Conservation (phyloP, 92 coral and sea anemone species). For the Phymanthus crucifer region DNA sequence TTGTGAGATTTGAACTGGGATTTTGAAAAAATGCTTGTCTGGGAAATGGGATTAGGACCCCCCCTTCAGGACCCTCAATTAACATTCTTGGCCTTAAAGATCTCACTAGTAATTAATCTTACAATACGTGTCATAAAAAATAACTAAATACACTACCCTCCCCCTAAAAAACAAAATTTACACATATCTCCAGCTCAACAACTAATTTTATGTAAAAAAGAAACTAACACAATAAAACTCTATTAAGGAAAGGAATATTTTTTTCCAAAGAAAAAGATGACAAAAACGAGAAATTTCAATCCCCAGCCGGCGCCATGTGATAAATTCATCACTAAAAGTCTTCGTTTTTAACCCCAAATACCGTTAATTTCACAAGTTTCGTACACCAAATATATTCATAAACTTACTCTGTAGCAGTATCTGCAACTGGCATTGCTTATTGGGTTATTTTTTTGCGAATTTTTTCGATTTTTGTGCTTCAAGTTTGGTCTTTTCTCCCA, state of each 20-base stretch:
- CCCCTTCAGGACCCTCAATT: no score
- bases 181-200: no score
- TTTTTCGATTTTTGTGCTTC: slow-evolving; percentile 3
- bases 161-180: no score
- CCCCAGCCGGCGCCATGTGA: background rate
- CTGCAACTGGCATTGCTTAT: slow-evolving; percentile 50
- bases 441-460: background rate
- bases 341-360: background rate
- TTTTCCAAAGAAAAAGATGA: background rate
- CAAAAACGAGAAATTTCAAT: background rate
- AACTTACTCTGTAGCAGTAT: slow-evolving; percentile 56
- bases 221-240: background rate
- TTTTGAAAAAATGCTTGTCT: no score
- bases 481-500: slow-evolving; percentile 1
- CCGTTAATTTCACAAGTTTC: background rate
- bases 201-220: no score
- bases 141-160: no score
- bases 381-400: background rate
- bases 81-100: background rate
- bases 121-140: no score
- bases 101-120: no score
- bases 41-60: no score
- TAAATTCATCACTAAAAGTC: background rate
- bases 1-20: no score
- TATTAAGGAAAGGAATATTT: background rate